These are phyloP conservation scores for Drymodes brunneopygia DNA, from an alignment of 2,113 vertebrate species.

Conservation along the genomic window DNA sequence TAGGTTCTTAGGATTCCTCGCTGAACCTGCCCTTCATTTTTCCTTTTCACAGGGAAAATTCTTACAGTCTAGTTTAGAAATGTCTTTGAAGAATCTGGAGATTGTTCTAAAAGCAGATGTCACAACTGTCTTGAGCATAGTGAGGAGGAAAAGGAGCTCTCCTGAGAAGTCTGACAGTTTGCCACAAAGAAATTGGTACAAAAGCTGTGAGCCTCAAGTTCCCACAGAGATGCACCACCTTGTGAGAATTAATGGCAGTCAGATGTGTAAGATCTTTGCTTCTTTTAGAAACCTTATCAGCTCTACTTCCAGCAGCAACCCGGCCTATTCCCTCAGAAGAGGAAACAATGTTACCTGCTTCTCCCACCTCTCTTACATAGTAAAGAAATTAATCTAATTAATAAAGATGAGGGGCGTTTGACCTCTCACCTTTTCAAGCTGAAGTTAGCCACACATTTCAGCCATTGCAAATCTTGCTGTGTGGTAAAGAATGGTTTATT, in stretches of 20 bases:
- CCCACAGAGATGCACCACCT: neutral
- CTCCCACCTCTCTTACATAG: neutral
- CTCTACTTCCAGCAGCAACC: neutral
- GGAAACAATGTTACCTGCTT: neutral
- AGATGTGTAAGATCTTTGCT: rapidly evolving
- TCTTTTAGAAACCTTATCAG: neutral
- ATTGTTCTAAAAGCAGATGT: neutral
- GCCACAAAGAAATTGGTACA: neutral
- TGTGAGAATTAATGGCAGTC: neutral
- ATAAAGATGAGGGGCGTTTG: rapidly evolving
- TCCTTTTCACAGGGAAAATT: neutral
- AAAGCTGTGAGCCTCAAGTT: neutral
- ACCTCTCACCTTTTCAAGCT: neutral
- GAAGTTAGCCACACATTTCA: neutral
- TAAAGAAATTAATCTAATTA: neutral
- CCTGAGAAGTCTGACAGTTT: neutral
- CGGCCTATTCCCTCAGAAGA: neutral
- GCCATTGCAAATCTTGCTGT: neutral
- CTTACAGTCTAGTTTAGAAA: neutral
- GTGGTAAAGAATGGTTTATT: neutral
- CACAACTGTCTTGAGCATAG: neutral
- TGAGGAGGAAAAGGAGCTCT: neutral
- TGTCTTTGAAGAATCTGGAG: neutral
- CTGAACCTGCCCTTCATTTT: neutral
- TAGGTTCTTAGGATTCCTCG: neutral